Evolutionary conservation across 2,797 vertebrate species (phyloP).

Genomic region (Lemur catta): DNA sequence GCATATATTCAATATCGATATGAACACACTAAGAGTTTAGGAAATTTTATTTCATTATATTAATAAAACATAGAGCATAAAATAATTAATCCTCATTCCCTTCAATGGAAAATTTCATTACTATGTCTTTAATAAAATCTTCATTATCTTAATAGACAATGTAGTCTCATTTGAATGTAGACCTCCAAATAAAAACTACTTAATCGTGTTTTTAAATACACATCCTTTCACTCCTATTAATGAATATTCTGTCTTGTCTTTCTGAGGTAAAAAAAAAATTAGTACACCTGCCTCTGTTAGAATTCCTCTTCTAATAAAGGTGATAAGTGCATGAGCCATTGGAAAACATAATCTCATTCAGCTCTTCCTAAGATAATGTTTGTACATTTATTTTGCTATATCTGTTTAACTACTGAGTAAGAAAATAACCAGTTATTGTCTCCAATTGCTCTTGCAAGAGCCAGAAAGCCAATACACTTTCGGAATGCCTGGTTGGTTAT

Average conservation of each 20-base stretch:
- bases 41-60: background rate
- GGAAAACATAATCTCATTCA: conserved; percentile 10
- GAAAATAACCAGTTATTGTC: background rate
- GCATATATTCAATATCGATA: background rate
- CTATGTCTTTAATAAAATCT: background rate
- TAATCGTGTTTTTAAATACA: background rate
- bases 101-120: conserved; percentile 17
- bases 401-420: background rate
- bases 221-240: background rate
- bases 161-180: background rate
- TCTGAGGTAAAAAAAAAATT: conserved; percentile 16
- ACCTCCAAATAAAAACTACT: background rate
- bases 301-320: background rate
- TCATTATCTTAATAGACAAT: background rate
- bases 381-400: conserved; percentile 21
- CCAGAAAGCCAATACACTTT: background rate
- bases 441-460: background rate
- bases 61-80: background rate
- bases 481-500: background rate
- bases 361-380: background rate
- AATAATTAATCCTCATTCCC: background rate
- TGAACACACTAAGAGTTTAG: background rate
- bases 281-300: background rate
- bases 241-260: background rate
- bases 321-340: background rate